phyloP scores from a whole-genome alignment of 1,140 invertebrate genomes.

The Sinella curviseta region DNA sequence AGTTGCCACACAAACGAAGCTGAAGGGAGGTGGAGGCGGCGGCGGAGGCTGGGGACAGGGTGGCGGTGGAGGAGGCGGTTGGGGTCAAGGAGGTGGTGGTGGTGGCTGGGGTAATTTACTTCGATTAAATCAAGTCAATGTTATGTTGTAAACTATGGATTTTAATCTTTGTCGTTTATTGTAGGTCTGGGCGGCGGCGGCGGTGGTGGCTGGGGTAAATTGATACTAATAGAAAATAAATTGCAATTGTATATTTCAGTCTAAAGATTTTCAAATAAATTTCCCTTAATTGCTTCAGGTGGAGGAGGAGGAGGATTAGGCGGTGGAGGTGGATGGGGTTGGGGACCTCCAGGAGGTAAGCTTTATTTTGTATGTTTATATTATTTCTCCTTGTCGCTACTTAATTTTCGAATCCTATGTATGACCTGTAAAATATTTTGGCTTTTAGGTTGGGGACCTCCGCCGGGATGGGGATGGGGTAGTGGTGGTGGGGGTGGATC shows the following conservation, averaged over 20 bases:
- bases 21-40: not conserved
- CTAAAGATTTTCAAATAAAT: not conserved
- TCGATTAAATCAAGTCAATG: not conserved
- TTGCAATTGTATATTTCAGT: not conserved
- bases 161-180: not conserved
- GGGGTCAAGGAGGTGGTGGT: not conserved
- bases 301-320: not conserved
- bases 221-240: not conserved
- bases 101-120: conserved; percentile 8
- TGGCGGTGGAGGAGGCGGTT: not conserved
- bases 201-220: not conserved
- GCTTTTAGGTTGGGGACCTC: not conserved
- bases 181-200: not conserved
- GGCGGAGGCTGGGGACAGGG: not conserved
- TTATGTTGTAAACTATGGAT: not conserved
- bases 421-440: too few species aligned
- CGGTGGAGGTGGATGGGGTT: too few species aligned
- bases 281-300: not conserved
- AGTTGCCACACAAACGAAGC: not conserved
- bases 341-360: too few species aligned
- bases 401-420: too few species aligned
- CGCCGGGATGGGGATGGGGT: not conserved
- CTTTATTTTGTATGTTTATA: too few species aligned
- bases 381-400: too few species aligned
- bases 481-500: not conserved